Evolutionary conservation across 2,888 invertebrate genomes (phyloP).

Genomic region (Alviniconcha strummeri): DNA sequence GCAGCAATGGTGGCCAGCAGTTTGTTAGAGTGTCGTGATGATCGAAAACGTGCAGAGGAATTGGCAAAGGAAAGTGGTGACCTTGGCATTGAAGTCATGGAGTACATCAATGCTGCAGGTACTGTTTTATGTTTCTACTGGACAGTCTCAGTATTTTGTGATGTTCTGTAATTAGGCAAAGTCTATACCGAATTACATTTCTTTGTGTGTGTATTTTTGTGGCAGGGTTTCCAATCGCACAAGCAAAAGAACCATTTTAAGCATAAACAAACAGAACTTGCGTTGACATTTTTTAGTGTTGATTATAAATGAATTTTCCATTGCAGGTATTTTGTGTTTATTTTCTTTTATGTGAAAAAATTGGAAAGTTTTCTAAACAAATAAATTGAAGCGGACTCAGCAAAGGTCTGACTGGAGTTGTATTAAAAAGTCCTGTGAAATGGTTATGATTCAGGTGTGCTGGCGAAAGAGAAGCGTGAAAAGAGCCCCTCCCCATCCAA

Average conservation of each 20-base stretch:
- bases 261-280: neutral
- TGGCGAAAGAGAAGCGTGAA: conserved; percentile 90
- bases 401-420: too few relatives aligned
- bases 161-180: too few relatives aligned
- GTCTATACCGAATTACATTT: neutral
- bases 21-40: conserved; percentile 44
- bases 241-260: too few relatives aligned
- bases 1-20: conserved; percentile 44
- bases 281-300: neutral
- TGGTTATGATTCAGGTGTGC: neutral
- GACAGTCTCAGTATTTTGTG: too few relatives aligned
- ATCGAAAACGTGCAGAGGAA: conserved; percentile 47
- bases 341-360: too few relatives aligned
- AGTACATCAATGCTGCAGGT: conserved; percentile 73
- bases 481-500: conserved; percentile 78
- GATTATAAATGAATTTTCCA: too few relatives aligned
- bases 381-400: neutral
- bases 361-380: neutral
- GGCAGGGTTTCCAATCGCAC: too few relatives aligned
- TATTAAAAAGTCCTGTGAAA: too few relatives aligned
- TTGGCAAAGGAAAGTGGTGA: conserved; percentile 68
- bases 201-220: neutral
- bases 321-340: neutral
- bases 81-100: conserved; percentile 70
- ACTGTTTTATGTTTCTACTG: neutral